Evolutionary conservation across 92 coral and sea anemone species (phyloP), one percentile per base, ranked within the genome.

Genomic region (Pocillopora meandrina): DNA sequence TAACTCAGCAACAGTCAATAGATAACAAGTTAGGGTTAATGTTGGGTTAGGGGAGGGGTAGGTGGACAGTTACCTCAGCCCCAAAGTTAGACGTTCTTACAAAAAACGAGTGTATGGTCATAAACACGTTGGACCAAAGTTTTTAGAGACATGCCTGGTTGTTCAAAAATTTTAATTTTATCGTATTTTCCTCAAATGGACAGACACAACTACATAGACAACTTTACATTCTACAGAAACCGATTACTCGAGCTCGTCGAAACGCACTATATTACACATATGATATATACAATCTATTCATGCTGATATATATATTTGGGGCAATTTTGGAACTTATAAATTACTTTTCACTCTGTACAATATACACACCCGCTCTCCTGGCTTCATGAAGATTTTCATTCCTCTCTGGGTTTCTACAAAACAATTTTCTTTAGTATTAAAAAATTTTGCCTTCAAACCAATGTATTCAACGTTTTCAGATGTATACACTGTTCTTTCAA

Each of bases 201-300:
- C 61, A 6, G n/a, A 47, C 47, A 62, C 68, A 61, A 17, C 31
- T 49, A 77, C 61, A 36, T 36, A 36, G 63, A 77, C 71, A 61
- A 62, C 58, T 15, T 19, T 16, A 65, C 17, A 77, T 36, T 62
- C 81, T 62, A 9, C 71, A n/a, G 34, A 77, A 77, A 77, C 49
- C 5, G 49, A 62, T 18, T 61, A 56, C 9, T 13, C 49, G 12
- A 14, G 49, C 31, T 35, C 5, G 26, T 76, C 15, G 0, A 0
- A 17, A 19, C 33, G n/a, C 10, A 17, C 11, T n/a, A 70, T 35
- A 16, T 16, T 19, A 61, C 59, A 35, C 61, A 18, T 34, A 8
- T 26, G 60, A 76, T 62, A 61, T 61, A 63, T 77, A 77, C 81
- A 77, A 20, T 77, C 9, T 23, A 34, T 76, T 33, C 65, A 59